Base-by-base conservation (phyloP, 2,113 vertebrate species). In the Bombycilla garrulus region DNA sequence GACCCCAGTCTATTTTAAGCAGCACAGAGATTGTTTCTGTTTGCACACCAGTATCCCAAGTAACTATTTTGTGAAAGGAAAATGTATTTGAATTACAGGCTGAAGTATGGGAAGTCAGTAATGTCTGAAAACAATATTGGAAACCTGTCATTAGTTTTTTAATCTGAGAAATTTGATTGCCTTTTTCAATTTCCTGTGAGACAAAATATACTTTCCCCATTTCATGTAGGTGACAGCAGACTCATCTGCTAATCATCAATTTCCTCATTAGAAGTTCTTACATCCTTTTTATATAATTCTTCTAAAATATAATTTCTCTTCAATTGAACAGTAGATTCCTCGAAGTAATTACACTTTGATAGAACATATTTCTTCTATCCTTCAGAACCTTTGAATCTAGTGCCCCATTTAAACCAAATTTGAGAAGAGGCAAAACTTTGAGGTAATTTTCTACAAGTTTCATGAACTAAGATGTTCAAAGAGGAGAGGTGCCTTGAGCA, bases 111-210 rank as follows among this genome's bases (percentile, higher is more conserved):
- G 53, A n/a, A 70, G 18, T 85, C 51, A 67, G 24, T n/a, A 93
- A 35, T 62, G 15, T 69, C 92, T 96, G 51, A 86, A 88, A 96
- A 81, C 64, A 24, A 14, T 91, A 87, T 35, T 90, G 81, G 77
- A 81, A 97, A 96, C 58, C 56, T 82, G 70, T 88, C 69, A 57
- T 85, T 89, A 60, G 35, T 42, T 92, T 93, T 95, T 92, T 54
- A 88, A 81, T 81, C 72, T 95, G 86, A 96, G 61, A 56, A 88
- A 86, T 90, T 90, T 90, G 91, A 86, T 91, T 87, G 36, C 54
- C 79, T 95, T 96, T 69, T 70, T 73, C 42, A 90, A 92, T 97
- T 97, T 96, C 84, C 95, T 88, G 40, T 73, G 79, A 92, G 40
- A 84, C 47, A 69, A 90, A 84, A 86, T 56, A 79, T 31, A 72